Conservation (phyloP, 2,888 invertebrate species). For the Leucophora obtusa region DNA sequence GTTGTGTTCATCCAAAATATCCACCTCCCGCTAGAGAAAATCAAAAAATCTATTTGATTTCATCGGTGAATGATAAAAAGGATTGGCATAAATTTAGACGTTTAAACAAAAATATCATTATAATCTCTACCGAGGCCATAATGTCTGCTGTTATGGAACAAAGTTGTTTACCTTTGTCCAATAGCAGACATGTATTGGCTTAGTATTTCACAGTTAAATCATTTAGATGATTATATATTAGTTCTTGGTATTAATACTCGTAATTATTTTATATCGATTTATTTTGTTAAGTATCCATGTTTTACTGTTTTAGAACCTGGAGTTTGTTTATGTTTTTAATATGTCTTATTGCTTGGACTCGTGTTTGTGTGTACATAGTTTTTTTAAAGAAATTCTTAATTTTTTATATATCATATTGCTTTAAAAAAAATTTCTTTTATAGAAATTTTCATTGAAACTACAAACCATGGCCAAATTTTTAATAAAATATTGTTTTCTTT, state of each 20-base stretch:
- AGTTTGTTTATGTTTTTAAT: conserved; percentile 25
- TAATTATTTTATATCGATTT: conserved; percentile 27
- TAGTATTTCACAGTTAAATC: conserved; percentile 34
- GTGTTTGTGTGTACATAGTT: conserved; percentile 24
- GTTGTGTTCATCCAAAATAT: conserved; percentile 59
- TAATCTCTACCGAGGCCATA: conserved; percentile 69
- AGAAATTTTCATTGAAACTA: neutral
- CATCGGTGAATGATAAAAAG: conserved; percentile 66
- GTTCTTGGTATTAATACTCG: no score
- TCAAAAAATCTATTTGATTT: conserved; percentile 67
- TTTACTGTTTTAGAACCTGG: conserved; percentile 25
- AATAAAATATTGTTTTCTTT: neutral
- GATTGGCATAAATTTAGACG: conserved; percentile 69
- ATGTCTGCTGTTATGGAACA: conserved; percentile 71
- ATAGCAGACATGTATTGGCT: conserved; percentile 52
- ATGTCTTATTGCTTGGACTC: conserved; percentile 6
- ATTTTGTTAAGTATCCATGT: conserved; percentile 7
- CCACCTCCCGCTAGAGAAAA: conserved; percentile 44
- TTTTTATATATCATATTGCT: neutral
- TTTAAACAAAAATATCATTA: conserved; percentile 64
- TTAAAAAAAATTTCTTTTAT: conserved; percentile 8
- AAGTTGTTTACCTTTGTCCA: conserved; percentile 55
- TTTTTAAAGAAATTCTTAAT: conserved; percentile 13
- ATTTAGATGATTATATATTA: no score
- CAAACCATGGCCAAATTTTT: neutral